These are phyloP conservation scores for Macropodus opercularis DNA, from an alignment of 2,797 vertebrate genomes.

Conservation along the genomic window DNA sequence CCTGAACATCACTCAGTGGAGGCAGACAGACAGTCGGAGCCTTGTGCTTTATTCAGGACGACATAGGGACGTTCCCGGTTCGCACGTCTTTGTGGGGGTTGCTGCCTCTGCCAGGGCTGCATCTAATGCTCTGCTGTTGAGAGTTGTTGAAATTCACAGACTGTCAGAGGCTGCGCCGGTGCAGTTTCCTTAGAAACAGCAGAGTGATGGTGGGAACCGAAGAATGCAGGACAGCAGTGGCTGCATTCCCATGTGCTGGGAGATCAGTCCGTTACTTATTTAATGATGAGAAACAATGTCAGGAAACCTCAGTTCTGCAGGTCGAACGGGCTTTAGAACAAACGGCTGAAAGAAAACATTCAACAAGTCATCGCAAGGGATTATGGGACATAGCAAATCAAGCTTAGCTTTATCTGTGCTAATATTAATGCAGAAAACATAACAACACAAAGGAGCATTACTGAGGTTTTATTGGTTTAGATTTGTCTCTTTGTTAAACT, in stretches of 20 bases:
- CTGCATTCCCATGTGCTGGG: constrained; percentile 34
- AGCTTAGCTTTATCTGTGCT: no score
- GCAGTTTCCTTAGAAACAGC: constrained; percentile 58
- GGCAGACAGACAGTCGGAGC: not conserved
- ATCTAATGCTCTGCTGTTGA: constrained; percentile 21
- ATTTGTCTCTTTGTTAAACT: no score
- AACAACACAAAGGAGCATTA: no score
- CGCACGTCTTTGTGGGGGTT: constrained; percentile 12
- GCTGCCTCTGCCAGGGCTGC: constrained; percentile 13
- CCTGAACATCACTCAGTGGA: not conserved
- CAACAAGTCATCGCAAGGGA: no score
- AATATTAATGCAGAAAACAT: not conserved
- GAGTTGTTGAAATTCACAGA: constrained; percentile 59
- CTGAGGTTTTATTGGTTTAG: no score
- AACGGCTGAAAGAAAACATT: no score
- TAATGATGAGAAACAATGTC: constrained; percentile 1
- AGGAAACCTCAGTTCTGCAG: constrained; percentile 9
- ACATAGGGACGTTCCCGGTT: no score
- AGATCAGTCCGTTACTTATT: constrained; percentile 29
- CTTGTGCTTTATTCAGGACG: not conserved
- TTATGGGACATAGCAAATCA: no score
- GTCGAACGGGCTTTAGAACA: not conserved
- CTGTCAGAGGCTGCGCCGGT: constrained; percentile 39
- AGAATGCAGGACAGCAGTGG: constrained; percentile 52
- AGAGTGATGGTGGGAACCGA: constrained; percentile 42